phyloP scores from a whole-genome alignment of 2,888 invertebrate species.

The Ganaspis brasiliensis region DNA sequence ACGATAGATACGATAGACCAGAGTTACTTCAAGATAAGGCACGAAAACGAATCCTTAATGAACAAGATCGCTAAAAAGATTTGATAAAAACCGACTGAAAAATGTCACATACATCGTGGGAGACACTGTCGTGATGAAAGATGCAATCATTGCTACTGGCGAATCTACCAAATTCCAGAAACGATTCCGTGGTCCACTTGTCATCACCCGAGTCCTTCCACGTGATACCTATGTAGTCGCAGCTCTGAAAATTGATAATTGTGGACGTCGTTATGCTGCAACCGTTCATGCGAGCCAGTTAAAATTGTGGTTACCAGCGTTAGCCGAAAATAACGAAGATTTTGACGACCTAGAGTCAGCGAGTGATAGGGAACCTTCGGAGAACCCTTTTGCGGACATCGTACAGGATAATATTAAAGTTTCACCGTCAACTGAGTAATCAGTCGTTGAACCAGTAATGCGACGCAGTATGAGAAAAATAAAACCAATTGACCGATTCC shows the following conservation, averaged over 20 bases:
- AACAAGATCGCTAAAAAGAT: not conserved
- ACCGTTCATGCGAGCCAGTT: not conserved
- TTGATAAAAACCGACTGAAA: slow-evolving; percentile 20
- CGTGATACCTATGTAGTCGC: slow-evolving; percentile 32
- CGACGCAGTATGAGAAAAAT: not conserved
- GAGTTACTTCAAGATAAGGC: not conserved
- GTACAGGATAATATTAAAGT: not conserved
- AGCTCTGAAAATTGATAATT: not conserved
- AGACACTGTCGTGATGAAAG: slow-evolving; percentile 35
- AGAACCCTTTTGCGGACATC: not conserved
- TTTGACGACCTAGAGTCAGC: not conserved
- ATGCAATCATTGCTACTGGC: slow-evolving; percentile 48
- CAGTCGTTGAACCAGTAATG: not conserved
- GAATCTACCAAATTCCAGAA: slow-evolving; percentile 46
- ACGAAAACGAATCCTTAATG: not conserved
- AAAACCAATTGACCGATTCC: not conserved
- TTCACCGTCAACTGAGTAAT: not conserved
- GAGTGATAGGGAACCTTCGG: not conserved
- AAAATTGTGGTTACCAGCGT: not conserved
- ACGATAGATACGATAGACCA: not conserved
- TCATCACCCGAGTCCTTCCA: not conserved
- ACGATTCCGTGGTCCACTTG: not conserved
- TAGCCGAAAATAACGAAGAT: not conserved
- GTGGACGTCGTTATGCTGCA: not conserved
- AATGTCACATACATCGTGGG: not conserved